Percentiles rank a stretch among this genome's conserved stretches.
These are phyloP conservation scores for Trichonephila clavipes DNA, from an alignment of 1,140 invertebrate genomes.

Conservation along the genomic window DNA sequence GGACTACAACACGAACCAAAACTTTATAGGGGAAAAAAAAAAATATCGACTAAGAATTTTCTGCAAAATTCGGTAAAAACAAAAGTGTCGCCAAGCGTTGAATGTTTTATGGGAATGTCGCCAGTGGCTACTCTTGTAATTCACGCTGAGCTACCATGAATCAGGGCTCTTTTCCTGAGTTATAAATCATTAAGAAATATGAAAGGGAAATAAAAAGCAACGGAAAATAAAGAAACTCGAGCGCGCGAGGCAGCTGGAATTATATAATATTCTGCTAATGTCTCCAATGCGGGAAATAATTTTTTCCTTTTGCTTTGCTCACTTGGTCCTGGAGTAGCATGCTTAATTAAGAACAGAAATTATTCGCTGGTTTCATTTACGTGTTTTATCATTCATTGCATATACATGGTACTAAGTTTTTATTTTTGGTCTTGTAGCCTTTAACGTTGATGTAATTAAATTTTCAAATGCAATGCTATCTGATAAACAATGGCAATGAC, in stretches of 20 bases:
- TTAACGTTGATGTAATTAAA: background rate
- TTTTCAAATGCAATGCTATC: background rate
- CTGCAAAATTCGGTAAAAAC: background rate
- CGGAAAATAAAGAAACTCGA: background rate
- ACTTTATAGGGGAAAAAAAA: background rate
- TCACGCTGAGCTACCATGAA: background rate
- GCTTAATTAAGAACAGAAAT: background rate
- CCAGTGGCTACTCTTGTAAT: background rate
- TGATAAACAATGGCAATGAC: too few species aligned
- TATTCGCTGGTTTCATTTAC: constrained; percentile 9
- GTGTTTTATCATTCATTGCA: background rate
- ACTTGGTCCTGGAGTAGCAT: background rate
- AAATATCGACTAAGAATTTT: background rate
- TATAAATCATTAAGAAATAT: constrained; percentile 51
- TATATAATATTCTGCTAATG: constrained; percentile 1
- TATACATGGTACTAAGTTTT: background rate
- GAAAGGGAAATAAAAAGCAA: background rate
- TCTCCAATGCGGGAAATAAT: background rate
- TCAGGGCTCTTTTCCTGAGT: constrained; percentile 26
- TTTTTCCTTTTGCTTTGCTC: background rate
- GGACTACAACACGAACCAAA: background rate
- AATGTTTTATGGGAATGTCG: background rate
- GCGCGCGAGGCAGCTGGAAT: constrained; percentile 7
- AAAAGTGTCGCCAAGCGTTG: background rate
- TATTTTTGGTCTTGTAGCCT: background rate